Evolutionary conservation across 2,888 invertebrate genomes (phyloP).

Genomic region (Elgonia sp.): DNA sequence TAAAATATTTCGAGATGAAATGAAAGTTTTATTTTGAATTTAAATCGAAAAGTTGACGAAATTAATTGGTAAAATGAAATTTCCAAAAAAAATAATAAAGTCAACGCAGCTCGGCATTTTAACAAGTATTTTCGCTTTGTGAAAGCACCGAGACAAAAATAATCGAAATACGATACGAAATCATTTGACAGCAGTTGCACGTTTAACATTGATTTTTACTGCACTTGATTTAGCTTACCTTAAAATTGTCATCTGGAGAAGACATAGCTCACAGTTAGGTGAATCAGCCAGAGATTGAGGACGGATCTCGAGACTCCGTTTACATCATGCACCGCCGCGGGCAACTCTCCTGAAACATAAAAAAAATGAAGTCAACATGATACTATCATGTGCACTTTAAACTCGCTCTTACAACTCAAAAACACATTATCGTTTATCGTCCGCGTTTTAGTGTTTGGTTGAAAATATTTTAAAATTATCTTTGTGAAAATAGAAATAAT

Average conservation of each 20-base stretch:
- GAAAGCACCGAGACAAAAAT: constrained; percentile 23
- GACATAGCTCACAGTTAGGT: constrained; percentile 85
- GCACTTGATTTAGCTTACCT: constrained; percentile 80
- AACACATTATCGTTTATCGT: constrained; percentile 62
- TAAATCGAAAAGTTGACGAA: no score
- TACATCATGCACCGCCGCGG: constrained; percentile 86
- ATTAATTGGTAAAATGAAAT: no score
- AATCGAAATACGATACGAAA: constrained; percentile 27
- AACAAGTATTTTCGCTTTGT: constrained; percentile 19
- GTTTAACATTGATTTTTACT: constrained; percentile 32
- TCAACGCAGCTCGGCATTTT: neutral
- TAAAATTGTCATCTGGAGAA: constrained; percentile 87
- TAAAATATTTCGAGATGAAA: no score
- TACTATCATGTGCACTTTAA: constrained; percentile 68
- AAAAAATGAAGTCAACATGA: constrained; percentile 70
- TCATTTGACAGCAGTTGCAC: constrained; percentile 26
- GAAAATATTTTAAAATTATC: constrained; percentile 41
- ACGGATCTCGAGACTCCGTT: constrained; percentile 86
- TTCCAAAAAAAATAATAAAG: no score
- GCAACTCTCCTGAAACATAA: constrained; percentile 85
- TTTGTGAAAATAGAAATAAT: constrained; percentile 4
- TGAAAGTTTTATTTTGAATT: no score
- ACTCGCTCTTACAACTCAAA: constrained; percentile 52
- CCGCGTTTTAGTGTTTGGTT: constrained; percentile 21
- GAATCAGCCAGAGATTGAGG: constrained; percentile 86